Conservation (phyloP, 2,888 invertebrate species). For the Pachycephus smyrnensis region DNA sequence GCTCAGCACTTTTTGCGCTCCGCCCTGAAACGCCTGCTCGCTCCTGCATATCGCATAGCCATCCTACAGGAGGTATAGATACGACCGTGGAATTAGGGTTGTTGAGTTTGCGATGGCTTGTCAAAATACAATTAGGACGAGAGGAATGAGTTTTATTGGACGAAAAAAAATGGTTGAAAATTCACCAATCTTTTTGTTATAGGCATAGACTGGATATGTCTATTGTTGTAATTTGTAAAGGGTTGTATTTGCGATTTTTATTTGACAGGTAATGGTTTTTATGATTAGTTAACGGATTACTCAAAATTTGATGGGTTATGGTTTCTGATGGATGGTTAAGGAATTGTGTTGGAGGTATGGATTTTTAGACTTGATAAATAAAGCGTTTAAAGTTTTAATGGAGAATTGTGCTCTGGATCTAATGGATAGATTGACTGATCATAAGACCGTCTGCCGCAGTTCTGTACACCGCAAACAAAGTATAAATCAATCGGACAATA, state of each 20-base stretch:
- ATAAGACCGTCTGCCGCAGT: constrained; percentile 26
- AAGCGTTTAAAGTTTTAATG: background rate
- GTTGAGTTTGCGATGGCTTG: constrained; percentile 1
- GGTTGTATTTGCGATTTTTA: background rate
- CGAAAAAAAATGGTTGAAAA: background rate
- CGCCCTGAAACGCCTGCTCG: constrained; percentile 56
- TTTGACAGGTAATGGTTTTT: background rate
- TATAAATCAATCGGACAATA: constrained; percentile 65
- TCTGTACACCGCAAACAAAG: constrained; percentile 56
- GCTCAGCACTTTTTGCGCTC: constrained; percentile 63
- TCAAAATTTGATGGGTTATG: background rate
- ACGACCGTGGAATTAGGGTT: constrained; percentile 1
- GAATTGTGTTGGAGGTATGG: background rate
- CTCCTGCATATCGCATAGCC: constrained; percentile 7
- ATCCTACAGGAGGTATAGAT: background rate
- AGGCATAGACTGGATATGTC: background rate
- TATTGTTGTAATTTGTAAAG: background rate
- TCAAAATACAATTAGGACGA: background rate
- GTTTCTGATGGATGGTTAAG: background rate
- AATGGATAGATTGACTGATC: background rate
- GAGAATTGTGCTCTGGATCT: background rate
- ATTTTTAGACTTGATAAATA: background rate
- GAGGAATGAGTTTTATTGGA: background rate
- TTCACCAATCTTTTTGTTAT: background rate
- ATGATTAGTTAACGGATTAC: background rate